Evolutionary conservation across 1,140 invertebrate species (phyloP).

Genomic region (Geopemphigus sp.): DNA sequence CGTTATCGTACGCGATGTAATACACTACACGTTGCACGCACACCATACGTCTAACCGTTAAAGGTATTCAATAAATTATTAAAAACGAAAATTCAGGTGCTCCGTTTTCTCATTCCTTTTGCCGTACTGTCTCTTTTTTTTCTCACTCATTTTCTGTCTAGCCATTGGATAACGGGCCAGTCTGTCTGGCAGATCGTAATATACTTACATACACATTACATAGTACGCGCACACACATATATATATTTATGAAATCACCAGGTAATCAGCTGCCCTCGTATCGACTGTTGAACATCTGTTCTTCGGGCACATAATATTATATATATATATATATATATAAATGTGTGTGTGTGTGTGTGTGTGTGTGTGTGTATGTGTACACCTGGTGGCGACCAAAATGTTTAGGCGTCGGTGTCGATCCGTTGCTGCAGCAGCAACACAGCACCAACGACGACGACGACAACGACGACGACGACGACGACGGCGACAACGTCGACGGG

Average conservation of each 20-base stretch:
- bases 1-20: too few relatives aligned
- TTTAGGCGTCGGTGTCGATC: not conserved
- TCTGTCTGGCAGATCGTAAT: constrained; percentile 20
- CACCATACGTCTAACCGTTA: too few relatives aligned
- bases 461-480: not conserved
- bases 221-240: not conserved
- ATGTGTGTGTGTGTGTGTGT: not conserved
- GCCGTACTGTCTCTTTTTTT: too few relatives aligned
- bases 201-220: not conserved
- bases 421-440: not conserved
- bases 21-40: too few relatives aligned
- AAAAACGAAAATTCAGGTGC: too few relatives aligned
- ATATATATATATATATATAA: not conserved
- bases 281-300: constrained; percentile 39
- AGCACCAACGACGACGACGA: not conserved
- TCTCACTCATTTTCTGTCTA: too few relatives aligned
- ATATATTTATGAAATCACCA: constrained; percentile 23
- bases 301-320: not conserved
- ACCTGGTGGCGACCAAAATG: constrained; percentile 37
- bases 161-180: not conserved
- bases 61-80: too few relatives aligned
- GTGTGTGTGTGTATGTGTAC: not conserved
- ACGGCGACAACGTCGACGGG: not conserved
- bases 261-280: constrained; percentile 46
- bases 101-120: too few relatives aligned